Base-by-base conservation (phyloP, 2,797 vertebrate genomes). In the Centropyge bicolor region DNA sequence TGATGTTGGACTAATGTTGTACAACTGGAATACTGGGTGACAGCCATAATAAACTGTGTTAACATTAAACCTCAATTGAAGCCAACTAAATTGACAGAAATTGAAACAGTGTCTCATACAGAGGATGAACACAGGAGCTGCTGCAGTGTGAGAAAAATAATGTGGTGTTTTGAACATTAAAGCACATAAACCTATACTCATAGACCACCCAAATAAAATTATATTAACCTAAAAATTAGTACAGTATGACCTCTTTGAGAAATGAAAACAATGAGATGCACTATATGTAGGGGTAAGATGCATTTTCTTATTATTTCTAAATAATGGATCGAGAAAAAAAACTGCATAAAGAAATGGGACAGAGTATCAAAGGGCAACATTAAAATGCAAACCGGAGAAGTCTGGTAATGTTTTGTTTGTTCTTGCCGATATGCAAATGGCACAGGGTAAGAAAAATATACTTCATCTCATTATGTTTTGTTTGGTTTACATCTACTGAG, bases 391-490 rank as follows among this genome's bases (percentile, higher is more conserved):
- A 91, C 74, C 31, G 14, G 48, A 76, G 60, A 73, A 64, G 77
- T 69, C 57, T 87, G 74, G 51, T 78, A 62, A 84, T 88, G 78
- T 82, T 86, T 78, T 81, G 82, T 90, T 91, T 91, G 80, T 86
- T 90, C 31, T 62, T 88, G 81, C 80, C 81, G 85, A 83, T 85
- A 92, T 92, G 89, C 86, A 92, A 91, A 94, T 92, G 10, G 2
- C 20, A 72, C 45, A 54, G 52, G 76, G 14, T 35, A 65, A 82
- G 81, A 27, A 49, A 65, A n/a, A 74, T 76, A 74, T 27, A 78
- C 40, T 76, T 80, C 77, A 74, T 87, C 87, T 93, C 84, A 93
- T 93, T 89, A 92, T 90, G 86, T 88, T 93, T 90, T 84, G 84
- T 87, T 92, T 92, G 85, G 83, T 88, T 84, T 86, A 88, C 83